Evolutionary conservation across 2,113 vertebrate genomes (phyloP), one percentile per base, ranked within the genome.

Genomic region (Odocoileus virginianus): DNA sequence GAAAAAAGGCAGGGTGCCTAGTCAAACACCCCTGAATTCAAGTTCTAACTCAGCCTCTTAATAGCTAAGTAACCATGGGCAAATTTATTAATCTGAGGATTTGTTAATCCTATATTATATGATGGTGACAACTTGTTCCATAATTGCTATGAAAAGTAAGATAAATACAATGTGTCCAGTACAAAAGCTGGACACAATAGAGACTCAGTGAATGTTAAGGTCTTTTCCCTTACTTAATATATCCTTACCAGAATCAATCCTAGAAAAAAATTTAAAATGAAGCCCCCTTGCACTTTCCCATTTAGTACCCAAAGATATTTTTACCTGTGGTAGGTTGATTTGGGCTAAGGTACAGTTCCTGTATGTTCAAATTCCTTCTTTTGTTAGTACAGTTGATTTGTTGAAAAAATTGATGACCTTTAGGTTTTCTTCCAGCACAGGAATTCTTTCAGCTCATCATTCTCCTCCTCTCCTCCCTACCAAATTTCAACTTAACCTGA

Each of bases 401-500:
- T 74, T 94, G 17, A 94, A 84, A 93, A 91, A 96, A 91, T 83
- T 83, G 47, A 83, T 98, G 97, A 96, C 95, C 89, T 98, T 76
- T 97, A 88, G 81, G 55, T 28, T 94, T 98, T 97, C 40, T 79
- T 55, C 33, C 47, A 89, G 87, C 92, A 54, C 79, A 96, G 61
- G 78, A 95, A 93, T 94, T 97, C 89, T 96, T 96, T 96, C 83
- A 95, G 61, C 95, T 97, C 93, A 92, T 92, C 93, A 81, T 93
- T 82, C 61, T 36, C 19, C 27, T 90, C 52, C 30, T 67, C 64
- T 89, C 61, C 67, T 97, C 89, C 8, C 83, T 91, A 97, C 91
- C 93, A 97, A 94, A 98, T 93, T 97, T 98, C 95, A 93, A 87
- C 93, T 97, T 97, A 98, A 97, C 93, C 92, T 98, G 96, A 98